These are phyloP conservation scores for Pseudotriccus pelzelni DNA, from an alignment of 2,797 vertebrate species.

Conservation along the genomic window DNA sequence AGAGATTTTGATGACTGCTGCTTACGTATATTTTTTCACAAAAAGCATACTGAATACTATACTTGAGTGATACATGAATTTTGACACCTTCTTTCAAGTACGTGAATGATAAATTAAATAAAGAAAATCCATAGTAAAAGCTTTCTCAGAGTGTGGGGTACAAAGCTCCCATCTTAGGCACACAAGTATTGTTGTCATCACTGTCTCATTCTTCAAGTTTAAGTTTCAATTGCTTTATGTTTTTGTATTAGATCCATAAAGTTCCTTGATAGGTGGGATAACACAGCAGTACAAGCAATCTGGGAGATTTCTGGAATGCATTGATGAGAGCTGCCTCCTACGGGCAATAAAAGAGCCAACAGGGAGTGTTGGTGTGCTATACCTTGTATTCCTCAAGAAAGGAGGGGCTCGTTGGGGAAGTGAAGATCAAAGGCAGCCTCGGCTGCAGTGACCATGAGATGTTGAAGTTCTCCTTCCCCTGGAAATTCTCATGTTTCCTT, in stretches of 20 bases:
- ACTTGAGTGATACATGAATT: neutral
- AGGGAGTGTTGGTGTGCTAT: neutral
- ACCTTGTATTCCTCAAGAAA: neutral
- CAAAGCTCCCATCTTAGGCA: neutral
- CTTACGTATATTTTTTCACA: neutral
- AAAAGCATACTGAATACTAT: neutral
- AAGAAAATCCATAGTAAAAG: neutral
- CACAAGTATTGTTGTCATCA: neutral
- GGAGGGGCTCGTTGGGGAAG: neutral
- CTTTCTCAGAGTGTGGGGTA: neutral
- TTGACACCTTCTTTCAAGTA: neutral
- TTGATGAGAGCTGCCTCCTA: neutral
- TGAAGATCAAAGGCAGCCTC: neutral
- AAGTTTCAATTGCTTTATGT: neutral
- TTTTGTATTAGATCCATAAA: neutral
- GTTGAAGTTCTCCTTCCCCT: neutral
- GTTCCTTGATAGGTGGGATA: neutral
- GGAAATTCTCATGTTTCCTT: neutral
- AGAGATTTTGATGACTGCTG: neutral
- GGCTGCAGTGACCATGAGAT: neutral
- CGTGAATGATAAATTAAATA: neutral
- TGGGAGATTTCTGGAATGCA: neutral
- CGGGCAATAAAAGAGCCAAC: fast-evolving
- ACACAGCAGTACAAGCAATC: neutral
- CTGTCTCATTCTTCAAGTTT: neutral